phyloP scores from a whole-genome alignment of 2,888 invertebrate species.

The Poecilus cupreus region DNA sequence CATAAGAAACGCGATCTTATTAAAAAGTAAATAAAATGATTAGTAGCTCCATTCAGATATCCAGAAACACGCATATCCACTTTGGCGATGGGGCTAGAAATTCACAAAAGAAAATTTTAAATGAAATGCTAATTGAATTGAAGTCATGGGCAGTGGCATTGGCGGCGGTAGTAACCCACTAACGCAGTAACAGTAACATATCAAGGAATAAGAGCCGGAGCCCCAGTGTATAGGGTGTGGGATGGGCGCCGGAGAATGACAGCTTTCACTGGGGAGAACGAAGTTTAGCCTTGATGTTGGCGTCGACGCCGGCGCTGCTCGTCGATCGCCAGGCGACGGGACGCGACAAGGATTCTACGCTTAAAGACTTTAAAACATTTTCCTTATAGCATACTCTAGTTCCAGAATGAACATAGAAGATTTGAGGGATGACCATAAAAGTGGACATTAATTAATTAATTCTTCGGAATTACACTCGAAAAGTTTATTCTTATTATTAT shows the following conservation, averaged over 20 bases:
- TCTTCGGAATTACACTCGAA: too few species aligned
- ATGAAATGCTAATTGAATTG: slow-evolving; percentile 48
- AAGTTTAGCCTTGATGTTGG: neutral
- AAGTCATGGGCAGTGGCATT: slow-evolving; percentile 18
- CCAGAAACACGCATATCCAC: slow-evolving; percentile 17
- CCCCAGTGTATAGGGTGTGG: neutral
- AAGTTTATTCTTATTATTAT: too few species aligned
- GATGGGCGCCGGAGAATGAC: neutral
- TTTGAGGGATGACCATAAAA: neutral
- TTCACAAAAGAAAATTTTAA: slow-evolving; percentile 19
- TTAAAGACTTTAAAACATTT: neutral
- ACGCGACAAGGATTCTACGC: neutral
- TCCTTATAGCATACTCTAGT: neutral
- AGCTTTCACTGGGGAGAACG: neutral
- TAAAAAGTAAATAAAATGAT: neutral
- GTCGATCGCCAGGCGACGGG: neutral
- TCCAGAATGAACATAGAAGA: too few species aligned
- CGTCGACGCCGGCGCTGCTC: neutral
- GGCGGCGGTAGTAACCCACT: neutral
- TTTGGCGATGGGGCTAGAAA: neutral
- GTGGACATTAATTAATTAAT: too few species aligned
- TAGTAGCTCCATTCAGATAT: neutral
- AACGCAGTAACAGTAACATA: slow-evolving; percentile 19
- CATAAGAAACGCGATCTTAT: neutral
- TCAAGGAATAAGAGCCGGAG: neutral